A percentile compares a stretch with the other conserved stretches of the same genome.
Evolutionary conservation across 2,888 invertebrate genomes (phyloP).

Genomic region (Byasa hedistus): DNA sequence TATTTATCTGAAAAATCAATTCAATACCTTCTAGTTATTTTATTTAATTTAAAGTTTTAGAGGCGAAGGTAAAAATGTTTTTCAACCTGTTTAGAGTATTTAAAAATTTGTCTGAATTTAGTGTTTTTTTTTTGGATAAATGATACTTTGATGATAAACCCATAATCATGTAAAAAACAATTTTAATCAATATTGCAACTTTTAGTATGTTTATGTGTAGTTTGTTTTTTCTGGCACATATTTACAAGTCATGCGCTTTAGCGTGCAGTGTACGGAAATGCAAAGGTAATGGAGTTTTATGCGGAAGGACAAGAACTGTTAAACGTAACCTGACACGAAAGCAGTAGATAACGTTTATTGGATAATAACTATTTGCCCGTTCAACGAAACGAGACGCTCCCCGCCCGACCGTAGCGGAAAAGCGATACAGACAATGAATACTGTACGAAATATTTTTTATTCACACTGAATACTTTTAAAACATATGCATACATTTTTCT

Average conservation of each 20-base stretch:
- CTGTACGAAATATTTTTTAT: background rate
- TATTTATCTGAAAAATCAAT: too few species aligned
- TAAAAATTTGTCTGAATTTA: too few species aligned
- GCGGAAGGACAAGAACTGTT: slow-evolving; percentile 16
- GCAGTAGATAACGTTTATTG: slow-evolving; percentile 20
- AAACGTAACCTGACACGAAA: slow-evolving; percentile 15
- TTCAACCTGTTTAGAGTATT: too few species aligned
- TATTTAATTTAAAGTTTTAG: too few species aligned
- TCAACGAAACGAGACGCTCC: slow-evolving; percentile 16
- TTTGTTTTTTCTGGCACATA: background rate
- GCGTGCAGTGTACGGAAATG: slow-evolving; percentile 1
- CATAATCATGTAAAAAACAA: too few species aligned
- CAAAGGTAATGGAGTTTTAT: background rate
- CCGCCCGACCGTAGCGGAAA: slow-evolving; percentile 10
- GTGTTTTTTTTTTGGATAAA: too few species aligned
- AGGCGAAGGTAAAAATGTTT: too few species aligned
- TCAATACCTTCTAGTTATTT: too few species aligned
- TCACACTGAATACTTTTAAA: too few species aligned
- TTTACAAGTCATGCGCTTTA: background rate
- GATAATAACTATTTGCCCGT: slow-evolving; percentile 18
- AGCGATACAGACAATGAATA: background rate
- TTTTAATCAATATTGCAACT: background rate
- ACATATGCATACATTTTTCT: too few species aligned
- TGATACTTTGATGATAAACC: too few species aligned
- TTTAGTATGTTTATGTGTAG: background rate